Conservation (phyloP, 2,113 vertebrate species). For the Pygoscelis antarcticus region DNA sequence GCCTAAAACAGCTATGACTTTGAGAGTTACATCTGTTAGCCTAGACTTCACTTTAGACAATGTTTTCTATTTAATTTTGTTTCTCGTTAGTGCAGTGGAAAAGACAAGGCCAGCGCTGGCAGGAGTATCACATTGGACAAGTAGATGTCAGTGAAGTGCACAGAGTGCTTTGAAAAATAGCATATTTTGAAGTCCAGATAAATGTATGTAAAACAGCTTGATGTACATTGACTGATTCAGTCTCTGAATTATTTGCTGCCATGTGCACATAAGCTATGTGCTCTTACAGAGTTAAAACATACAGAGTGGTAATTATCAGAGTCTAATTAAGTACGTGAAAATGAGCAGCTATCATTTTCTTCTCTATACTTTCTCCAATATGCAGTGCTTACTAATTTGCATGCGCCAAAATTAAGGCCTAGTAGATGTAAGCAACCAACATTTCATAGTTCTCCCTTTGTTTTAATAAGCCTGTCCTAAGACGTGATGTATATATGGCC, state of each 20-base stretch:
- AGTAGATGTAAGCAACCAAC: neutral
- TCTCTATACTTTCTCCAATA: conserved; percentile 55
- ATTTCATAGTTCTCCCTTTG: neutral
- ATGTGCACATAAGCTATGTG: neutral
- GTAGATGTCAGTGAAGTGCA: neutral
- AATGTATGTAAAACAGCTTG: neutral
- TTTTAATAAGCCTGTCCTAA: neutral
- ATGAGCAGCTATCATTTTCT: conserved; percentile 29
- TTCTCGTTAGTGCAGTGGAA: neutral
- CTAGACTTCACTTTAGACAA: neutral
- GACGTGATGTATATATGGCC: fast-evolving
- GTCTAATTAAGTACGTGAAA: conserved; percentile 31
- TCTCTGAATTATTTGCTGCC: neutral
- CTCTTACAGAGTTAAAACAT: neutral
- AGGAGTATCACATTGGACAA: neutral
- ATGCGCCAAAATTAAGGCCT: neutral
- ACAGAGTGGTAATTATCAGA: conserved; percentile 12
- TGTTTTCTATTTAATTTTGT: neutral
- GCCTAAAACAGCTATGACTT: neutral
- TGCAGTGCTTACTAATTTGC: neutral
- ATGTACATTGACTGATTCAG: neutral
- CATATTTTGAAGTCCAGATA: neutral
- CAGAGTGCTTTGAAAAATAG: neutral
- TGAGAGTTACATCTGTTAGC: neutral
- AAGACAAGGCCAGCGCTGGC: neutral